These are phyloP conservation scores for Tuta absoluta DNA, from an alignment of 2,888 invertebrate genomes.

Conservation along the genomic window DNA sequence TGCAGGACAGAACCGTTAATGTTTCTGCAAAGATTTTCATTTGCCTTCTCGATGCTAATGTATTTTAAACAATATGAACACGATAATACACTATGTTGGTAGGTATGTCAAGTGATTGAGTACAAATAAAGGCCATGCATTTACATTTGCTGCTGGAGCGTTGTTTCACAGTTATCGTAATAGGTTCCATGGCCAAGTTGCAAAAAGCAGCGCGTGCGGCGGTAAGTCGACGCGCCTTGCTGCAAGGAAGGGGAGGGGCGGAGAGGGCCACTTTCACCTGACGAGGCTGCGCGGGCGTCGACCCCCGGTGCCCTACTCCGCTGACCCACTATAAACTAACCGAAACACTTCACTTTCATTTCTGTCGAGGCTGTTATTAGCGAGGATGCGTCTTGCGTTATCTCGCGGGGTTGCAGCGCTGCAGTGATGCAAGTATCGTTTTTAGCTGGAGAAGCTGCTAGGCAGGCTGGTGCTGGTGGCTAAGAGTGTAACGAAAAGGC, in stretches of 20 bases:
- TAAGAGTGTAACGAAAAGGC: background rate
- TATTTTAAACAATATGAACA: conserved; percentile 32
- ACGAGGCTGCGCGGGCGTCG: conserved; percentile 80
- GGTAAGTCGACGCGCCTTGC: conserved; percentile 61
- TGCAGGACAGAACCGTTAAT: background rate
- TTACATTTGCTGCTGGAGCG: conserved; percentile 70
- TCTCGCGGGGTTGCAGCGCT: conserved; percentile 53
- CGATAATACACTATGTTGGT: conserved; percentile 39
- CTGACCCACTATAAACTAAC: conserved; percentile 74
- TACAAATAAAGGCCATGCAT: conserved; percentile 69
- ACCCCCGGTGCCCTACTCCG: conserved; percentile 78
- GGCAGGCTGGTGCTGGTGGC: background rate
- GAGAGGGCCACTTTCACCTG: conserved; percentile 76
- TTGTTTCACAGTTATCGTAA: conserved; percentile 77
- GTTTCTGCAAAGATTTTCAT: conserved; percentile 24
- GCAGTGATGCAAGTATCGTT: conserved; percentile 41
- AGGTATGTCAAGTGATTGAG: conserved; percentile 55
- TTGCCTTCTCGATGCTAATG: conserved; percentile 23
- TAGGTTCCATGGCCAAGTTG: conserved; percentile 80
- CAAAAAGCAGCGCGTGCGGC: conserved; percentile 79
- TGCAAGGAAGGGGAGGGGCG: conserved; percentile 53
- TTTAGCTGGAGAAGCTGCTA: conserved; percentile 30
- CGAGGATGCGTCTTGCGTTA: conserved; percentile 69
- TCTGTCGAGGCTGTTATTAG: conserved; percentile 68
- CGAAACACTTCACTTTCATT: conserved; percentile 79